phyloP scores from a whole-genome alignment of 2,888 invertebrate species.

The Teinopalpus imperialis region DNA sequence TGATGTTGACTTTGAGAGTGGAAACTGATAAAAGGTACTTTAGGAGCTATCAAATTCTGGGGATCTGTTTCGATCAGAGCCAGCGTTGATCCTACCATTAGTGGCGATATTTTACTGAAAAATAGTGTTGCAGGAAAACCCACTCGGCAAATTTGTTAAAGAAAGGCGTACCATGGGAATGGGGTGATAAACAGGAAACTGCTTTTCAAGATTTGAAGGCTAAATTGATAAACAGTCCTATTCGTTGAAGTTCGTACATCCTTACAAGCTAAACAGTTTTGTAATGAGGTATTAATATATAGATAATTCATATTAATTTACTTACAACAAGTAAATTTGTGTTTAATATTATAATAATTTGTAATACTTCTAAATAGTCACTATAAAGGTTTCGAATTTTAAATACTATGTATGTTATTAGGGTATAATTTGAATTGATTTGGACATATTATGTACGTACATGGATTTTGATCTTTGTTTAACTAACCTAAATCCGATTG shows the following conservation, averaged over 20 bases:
- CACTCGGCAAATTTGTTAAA: slow-evolving; percentile 20
- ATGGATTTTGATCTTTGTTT: background rate
- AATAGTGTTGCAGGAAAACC: slow-evolving; percentile 28
- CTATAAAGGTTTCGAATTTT: background rate
- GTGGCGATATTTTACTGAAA: slow-evolving; percentile 15
- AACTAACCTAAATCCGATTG: background rate
- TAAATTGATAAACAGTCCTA: too few species aligned
- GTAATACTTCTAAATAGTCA: background rate
- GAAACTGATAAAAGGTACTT: background rate
- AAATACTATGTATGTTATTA: background rate
- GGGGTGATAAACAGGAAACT: too few species aligned
- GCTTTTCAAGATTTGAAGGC: too few species aligned
- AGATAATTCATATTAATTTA: background rate
- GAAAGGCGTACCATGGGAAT: too few species aligned
- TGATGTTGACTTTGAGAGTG: background rate
- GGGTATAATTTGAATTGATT: background rate
- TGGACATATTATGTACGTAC: background rate
- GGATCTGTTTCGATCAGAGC: slow-evolving; percentile 21
- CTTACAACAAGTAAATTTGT: slow-evolving; percentile 1
- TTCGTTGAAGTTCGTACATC: too few species aligned
- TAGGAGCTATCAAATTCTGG: background rate
- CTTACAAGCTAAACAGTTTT: background rate
- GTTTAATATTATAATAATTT: background rate
- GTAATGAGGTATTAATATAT: background rate
- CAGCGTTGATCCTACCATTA: background rate